phyloP scores from a whole-genome alignment of 2,888 invertebrate genomes.

The Agriopis marginaria region DNA sequence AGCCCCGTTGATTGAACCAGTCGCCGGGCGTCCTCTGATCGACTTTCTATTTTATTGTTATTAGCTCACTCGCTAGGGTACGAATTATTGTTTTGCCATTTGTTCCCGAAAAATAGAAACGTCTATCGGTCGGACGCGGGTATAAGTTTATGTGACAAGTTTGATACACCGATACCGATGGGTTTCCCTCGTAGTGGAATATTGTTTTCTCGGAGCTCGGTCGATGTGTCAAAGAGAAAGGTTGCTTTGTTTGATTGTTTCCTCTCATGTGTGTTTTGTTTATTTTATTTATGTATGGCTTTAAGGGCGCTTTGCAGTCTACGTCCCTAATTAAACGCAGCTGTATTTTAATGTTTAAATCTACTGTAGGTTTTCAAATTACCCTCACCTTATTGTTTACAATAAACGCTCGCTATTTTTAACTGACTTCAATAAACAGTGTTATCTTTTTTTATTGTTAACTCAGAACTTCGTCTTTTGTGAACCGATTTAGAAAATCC shows the following conservation, averaged over 20 bases:
- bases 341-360: no score
- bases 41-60: conserved; percentile 86
- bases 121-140: conserved; percentile 55
- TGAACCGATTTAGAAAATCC: no score
- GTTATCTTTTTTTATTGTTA: no score
- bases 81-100: conserved; percentile 85
- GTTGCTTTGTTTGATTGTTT: conserved; percentile 27
- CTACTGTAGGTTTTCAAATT: no score
- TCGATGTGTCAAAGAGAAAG: conserved; percentile 36
- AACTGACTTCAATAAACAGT: no score
- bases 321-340: no score
- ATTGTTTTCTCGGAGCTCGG: conserved; percentile 41
- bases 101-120: conserved; percentile 75
- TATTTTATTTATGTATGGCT: background rate
- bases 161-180: conserved; percentile 47
- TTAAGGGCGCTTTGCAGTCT: background rate
- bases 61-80: conserved; percentile 81
- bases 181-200: conserved; percentile 41
- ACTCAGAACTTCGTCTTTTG: no score
- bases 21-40: conserved; percentile 78
- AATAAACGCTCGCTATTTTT: no score
- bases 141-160: conserved; percentile 66
- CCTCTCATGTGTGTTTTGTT: background rate
- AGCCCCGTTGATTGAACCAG: conserved; percentile 85
- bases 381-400: no score